Base-by-base conservation (phyloP, 1,140 invertebrate species). In the Drosophila parvula region DNA sequence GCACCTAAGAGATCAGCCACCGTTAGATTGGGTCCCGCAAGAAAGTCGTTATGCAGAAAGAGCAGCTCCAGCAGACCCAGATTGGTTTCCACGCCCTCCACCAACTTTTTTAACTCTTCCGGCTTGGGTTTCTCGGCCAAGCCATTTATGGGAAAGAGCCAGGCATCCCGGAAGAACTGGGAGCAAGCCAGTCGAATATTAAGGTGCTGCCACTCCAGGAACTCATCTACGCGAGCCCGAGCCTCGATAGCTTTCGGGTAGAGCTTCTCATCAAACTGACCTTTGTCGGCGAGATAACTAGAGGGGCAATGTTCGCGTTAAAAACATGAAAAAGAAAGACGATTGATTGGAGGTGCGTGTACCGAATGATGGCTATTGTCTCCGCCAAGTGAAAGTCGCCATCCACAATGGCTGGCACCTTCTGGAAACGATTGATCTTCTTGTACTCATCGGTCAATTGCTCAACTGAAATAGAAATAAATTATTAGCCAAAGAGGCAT, bases 141-240 rank as follows among this genome's bases (percentile, higher is more conserved):
- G 64, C 93, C 41, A 93, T 61, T 59, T 79, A 64, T 47, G 22
- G 94, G 94, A 32, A 92, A 85, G 16, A 94, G 71, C 78, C 92
- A 93, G 92, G 92, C 94, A 94, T 57, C 93, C 60, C 93, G 93
- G 77, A 97, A 97, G 83, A 95, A 96, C 81, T 94, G 92, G 22
- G 94, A 93, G 86, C 95, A 96, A 75, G 94, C 92, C 1, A 94
- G 56, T 76, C 97, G 93, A 0, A 95, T 93, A 56, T 95, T 96
- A 6, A 94, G 78, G 88, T 98, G 97, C 68, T 98, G 97, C 97
- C 97, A 98, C 92, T 96, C 95, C 45, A 97, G 91, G 79, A 95
- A 98, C 91, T 98, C 96, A 85, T 98, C 96, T 4, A 98, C 94
- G 64, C 93, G 93, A 0, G 96, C 96, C 85, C 95, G 94, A n/a